Evolutionary conservation across 2,113 vertebrate genomes (phyloP), one percentile per base, ranked within the genome.

Genomic region (Eurystomus gularis): DNA sequence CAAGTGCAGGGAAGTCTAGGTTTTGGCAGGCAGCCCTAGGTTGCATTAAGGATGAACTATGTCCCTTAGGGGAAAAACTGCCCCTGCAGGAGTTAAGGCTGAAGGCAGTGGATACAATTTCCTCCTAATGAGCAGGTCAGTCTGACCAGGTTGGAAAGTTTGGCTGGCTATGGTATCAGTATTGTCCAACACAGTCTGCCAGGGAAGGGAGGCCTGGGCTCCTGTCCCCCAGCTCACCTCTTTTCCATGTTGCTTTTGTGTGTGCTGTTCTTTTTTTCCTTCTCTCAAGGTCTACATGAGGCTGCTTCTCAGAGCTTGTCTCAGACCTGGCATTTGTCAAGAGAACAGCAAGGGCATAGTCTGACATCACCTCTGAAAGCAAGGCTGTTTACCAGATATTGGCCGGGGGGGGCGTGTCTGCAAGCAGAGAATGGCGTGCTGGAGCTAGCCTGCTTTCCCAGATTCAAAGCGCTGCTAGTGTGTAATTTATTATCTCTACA

Each of bases 401-500:
- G 83, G 61, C 88, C 13, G 55, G n/a, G 55, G 94, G 82, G 51
- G 52, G 83, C 8, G 54, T 82, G 86, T 79, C 84, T 88, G 64
- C 73, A 48, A 82, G 79, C 70, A 69, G 81, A 88, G 71, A 84
- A 40, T 26, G 42, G 72, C 46, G 8, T 18, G 61, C 77, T 79
- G 83, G 52, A 82, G 86, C 92, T 80, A 3, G 64, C 20, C 88
- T 86, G 60, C 85, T 62, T 70, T 88, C 82, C 54, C 72, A 20
- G 39, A 73, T 77, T 81, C 68, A 20, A 11, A 95, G 86, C 44
- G 37, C 88, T 92, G 77, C 77, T 4, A 1, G 69, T 24, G 76
- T 71, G 92, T 91, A 65, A 95, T 96, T 96, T 94, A 95, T 92
- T 80, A 35, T 68, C 89, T 72, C 95, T 96, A 92, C 93, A 94